A percentile compares a stretch with the other conserved stretches of the same genome.
Conservation (phyloP, 2,888 invertebrate species). For the Dilophus febrilis region DNA sequence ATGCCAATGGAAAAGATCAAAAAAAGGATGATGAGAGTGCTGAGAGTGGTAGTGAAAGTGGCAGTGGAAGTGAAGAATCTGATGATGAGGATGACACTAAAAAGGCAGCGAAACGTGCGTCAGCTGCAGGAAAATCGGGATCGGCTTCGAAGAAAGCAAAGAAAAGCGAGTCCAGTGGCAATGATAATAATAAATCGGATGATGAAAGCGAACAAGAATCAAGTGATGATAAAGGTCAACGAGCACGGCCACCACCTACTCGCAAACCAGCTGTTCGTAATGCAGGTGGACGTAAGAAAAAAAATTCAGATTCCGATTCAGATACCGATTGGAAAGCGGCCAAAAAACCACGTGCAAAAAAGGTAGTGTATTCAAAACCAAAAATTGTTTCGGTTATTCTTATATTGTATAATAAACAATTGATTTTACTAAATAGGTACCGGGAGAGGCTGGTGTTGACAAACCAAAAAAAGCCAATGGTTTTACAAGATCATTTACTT, state of each 20-base stretch:
- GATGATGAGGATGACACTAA: conserved; percentile 22
- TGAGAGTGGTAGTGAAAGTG: conserved; percentile 31
- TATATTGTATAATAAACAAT: too few relatives aligned
- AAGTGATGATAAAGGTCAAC: background rate
- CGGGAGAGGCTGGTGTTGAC: too few relatives aligned
- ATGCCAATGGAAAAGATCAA: conserved; percentile 12
- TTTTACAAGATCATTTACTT: conserved; percentile 67
- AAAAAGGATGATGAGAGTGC: conserved; percentile 28
- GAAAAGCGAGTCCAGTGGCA: conserved; percentile 10
- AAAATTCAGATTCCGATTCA: conserved; percentile 47
- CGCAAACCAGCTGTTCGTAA: conserved; percentile 23
- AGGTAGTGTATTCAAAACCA: too few relatives aligned
- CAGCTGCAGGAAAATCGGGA: too few relatives aligned
- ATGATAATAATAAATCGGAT: conserved; percentile 14
- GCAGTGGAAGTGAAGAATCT: conserved; percentile 19
- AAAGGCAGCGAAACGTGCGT: conserved; percentile 36
- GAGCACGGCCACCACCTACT: conserved; percentile 20
- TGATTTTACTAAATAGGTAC: too few relatives aligned
- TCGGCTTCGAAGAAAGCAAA: conserved; percentile 19
- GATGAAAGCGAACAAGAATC: conserved; percentile 16
- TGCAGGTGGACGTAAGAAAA: conserved; percentile 33
- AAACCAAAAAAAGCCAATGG: conserved; percentile 55
- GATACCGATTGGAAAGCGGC: conserved; percentile 50
- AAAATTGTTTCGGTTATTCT: too few relatives aligned
- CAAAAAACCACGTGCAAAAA: conserved; percentile 21